Evolutionary conservation across 2,797 vertebrate species (phyloP).

Genomic region (Cygnus olor): DNA sequence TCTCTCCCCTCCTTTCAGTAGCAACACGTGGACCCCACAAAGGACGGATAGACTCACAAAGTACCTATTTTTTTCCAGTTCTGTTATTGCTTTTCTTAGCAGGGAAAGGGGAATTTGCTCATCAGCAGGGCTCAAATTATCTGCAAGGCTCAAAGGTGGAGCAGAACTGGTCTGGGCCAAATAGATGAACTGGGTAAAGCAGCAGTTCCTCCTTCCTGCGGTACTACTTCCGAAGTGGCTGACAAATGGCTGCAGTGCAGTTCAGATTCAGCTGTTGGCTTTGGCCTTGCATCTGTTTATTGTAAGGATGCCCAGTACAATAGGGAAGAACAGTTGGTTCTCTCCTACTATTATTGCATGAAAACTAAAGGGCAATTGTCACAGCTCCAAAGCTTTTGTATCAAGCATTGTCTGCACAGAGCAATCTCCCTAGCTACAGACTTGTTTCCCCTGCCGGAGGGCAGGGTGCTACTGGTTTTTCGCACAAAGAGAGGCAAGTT

Average conservation of each 20-base stretch:
- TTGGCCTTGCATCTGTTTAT: constrained; percentile 11
- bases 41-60: constrained; percentile 2
- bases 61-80: neutral
- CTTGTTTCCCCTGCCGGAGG: constrained; percentile 54
- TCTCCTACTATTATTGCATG: constrained; percentile 5
- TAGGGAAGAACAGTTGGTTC: constrained; percentile 8
- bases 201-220: neutral
- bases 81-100: neutral
- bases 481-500: constrained; percentile 44
- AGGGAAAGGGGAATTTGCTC: neutral
- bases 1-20: constrained; percentile 21
- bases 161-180: neutral
- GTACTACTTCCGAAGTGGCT: neutral
- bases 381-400: constrained; percentile 45
- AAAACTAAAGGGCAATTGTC: constrained; percentile 64
- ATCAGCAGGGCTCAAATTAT: neutral
- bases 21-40: neutral
- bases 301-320: constrained; percentile 28
- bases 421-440: constrained; percentile 57
- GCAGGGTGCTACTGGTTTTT: constrained; percentile 63
- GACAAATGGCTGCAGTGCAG: constrained; percentile 22
- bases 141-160: neutral
- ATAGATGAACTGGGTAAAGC: neutral
- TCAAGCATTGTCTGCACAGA: constrained; percentile 52
- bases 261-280: constrained; percentile 41